Percentiles rank a stretch among this genome's conserved stretches.
phyloP scores from a whole-genome alignment of 1,140 invertebrate genomes.

The Heliconius hermathena region DNA sequence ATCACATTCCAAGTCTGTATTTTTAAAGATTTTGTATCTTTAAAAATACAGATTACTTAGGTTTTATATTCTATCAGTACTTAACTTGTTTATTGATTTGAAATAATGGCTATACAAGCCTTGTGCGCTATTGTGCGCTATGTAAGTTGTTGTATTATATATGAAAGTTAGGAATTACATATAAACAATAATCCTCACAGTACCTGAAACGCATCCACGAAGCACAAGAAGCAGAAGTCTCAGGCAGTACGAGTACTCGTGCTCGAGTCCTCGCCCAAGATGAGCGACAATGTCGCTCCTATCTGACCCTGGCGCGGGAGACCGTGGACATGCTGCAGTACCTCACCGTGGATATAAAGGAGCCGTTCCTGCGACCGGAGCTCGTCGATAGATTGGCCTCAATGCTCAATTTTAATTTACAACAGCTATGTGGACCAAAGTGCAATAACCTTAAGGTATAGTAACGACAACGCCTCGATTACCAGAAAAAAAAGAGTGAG shows the following conservation, averaged over 20 bases:
- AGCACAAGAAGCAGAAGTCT: conserved; percentile 92
- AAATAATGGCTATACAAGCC: too few species aligned
- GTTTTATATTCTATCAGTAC: too few species aligned
- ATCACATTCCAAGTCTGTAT: too few species aligned
- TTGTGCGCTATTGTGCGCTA: too few species aligned
- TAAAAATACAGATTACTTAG: too few species aligned
- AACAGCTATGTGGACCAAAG: conserved; percentile 98
- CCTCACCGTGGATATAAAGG: conserved; percentile 95
- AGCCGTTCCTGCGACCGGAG: conserved; percentile 96
- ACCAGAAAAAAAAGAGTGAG: too few species aligned
- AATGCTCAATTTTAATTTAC: conserved; percentile 99
- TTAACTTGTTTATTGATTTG: too few species aligned
- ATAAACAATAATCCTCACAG: conserved; percentile 74
- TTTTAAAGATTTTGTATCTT: too few species aligned
- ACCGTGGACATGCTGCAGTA: conserved; percentile 99
- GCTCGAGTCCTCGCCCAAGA: conserved; percentile 92
- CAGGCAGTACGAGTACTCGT: conserved; percentile 63
- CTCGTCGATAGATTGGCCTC: conserved; percentile 96
- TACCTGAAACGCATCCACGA: conserved; percentile 97
- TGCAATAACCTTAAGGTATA: conserved; percentile 96
- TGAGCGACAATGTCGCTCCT: conserved; percentile 96
- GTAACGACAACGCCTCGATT: too few species aligned
- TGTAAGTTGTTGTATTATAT: too few species aligned
- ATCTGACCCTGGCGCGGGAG: conserved; percentile 96
- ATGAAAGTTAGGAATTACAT: too few species aligned